Conservation (phyloP, 2,797 vertebrate genomes). For the Cossypha polioptera region DNA sequence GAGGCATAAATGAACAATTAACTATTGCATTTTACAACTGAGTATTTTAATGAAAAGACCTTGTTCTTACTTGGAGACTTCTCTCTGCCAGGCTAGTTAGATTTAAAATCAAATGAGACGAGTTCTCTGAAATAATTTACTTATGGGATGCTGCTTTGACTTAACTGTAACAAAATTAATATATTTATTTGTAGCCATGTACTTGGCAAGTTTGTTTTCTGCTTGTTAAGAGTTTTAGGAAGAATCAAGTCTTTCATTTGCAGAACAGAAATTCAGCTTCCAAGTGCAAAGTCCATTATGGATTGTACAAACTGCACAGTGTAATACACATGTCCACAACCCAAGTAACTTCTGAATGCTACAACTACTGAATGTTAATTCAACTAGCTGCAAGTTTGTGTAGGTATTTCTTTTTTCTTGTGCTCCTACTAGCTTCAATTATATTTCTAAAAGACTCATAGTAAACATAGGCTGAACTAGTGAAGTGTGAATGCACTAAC, state of each 20-base stretch:
- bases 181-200: not conserved
- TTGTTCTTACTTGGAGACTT: not conserved
- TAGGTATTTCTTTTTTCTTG: not conserved
- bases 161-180: not conserved
- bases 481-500: not conserved
- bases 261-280: not conserved
- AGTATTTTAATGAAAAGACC: not conserved
- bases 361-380: not conserved
- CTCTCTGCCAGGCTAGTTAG: not conserved
- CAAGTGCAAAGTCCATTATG: not conserved
- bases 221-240: not conserved
- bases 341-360: not conserved
- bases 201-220: not conserved
- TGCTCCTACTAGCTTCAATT: not conserved
- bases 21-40: not conserved
- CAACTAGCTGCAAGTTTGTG: not conserved
- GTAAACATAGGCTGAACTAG: not conserved
- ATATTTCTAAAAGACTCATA: not conserved
- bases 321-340: not conserved
- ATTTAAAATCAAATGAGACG: not conserved
- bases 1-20: not conserved
- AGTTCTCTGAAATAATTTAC: not conserved
- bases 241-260: not conserved
- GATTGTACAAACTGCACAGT: not conserved
- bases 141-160: not conserved